Evolutionary conservation across 2,888 invertebrate genomes (phyloP).

Genomic region (Sisyra terminalis): DNA sequence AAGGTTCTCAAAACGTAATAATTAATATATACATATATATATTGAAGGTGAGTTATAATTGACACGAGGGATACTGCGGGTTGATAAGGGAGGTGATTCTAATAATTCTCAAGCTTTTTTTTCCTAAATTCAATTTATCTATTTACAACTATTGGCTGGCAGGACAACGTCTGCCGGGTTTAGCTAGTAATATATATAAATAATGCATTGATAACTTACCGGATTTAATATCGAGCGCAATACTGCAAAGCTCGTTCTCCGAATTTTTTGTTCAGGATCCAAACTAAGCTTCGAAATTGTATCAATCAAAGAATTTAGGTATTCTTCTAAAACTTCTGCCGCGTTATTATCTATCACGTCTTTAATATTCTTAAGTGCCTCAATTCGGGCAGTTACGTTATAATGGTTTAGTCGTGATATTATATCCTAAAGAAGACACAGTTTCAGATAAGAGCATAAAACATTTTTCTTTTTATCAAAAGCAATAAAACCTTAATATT

Average conservation of each 20-base stretch:
- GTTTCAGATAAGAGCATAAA: slow-evolving; percentile 2
- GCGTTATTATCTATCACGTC: slow-evolving; percentile 34
- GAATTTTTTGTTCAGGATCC: slow-evolving; percentile 49
- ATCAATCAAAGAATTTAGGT: slow-evolving; percentile 51
- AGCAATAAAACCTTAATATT: slow-evolving; percentile 40
- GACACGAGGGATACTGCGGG: no score
- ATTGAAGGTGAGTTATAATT: no score
- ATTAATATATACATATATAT: no score
- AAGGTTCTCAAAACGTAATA: no score
- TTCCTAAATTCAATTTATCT: no score
- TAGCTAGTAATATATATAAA: no score
- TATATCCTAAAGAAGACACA: slow-evolving; percentile 36
- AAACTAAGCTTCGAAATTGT: slow-evolving; percentile 50
- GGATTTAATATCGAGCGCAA: slow-evolving; percentile 28
- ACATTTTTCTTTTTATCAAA: not conserved
- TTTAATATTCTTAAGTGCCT: slow-evolving; percentile 42
- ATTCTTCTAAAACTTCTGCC: slow-evolving; percentile 30
- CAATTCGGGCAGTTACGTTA: slow-evolving; percentile 47
- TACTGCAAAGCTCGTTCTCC: slow-evolving; percentile 38
- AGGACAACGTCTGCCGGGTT: no score
- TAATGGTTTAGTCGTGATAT: slow-evolving; percentile 56
- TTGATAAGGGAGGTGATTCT: no score
- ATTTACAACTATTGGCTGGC: no score
- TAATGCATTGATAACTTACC: slow-evolving; percentile 18
- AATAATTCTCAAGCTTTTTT: no score